Base-by-base conservation (phyloP, 2,797 vertebrate genomes). In the Labroides dimidiatus region DNA sequence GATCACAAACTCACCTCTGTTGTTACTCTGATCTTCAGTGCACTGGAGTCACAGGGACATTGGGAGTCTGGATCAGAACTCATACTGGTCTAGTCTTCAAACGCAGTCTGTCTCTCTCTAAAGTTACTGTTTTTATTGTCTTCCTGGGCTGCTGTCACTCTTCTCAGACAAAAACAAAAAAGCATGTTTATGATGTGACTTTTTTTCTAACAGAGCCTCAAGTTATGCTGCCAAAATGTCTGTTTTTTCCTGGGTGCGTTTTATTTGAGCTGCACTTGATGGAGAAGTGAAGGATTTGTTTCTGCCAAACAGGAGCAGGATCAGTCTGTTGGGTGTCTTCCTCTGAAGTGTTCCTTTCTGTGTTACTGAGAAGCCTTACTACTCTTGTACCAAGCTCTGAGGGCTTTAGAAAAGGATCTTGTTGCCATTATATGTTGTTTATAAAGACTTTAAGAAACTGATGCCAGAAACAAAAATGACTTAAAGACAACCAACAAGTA, bases 201-300 rank as follows among this genome's bases (percentile, higher is more conserved):
- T 57, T 74, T 82, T 85, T 88, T 84, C 60, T 80, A 69, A 66
- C 9, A 1, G 24, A 75, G 16, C 42, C n/a, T 19, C 2, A 68
- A 24, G 24, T 77, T 63, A 56, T 13, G 13, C 41, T 58, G 50
- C 56, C 57, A 58, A 69, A 62, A 57, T 19, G 27, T 75, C 47
- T 12, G 56, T 6, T 55, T 72, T 59, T 75, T 37, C 23, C 69
- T 49, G 14, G 52, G 63, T 24, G 12, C 42, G 14, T 81, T 79
- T 74, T 67, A 53, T 64, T 54, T 53, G 4, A 65, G 27, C 47
- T 52, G 16, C 71, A 72, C 49, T n/a, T 52, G 39, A 74, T 80
- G 54, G 83, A 79, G 44, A 74, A 75, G 58, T 17, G 1, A 68
- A 63, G 50, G 55, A 51, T 56, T 47, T 56, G 59, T 70, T 64